Percentiles rank a stretch among this genome's conserved stretches.
Conservation (phyloP, 1,140 invertebrate species). For the Trinorchestia longiramus region DNA sequence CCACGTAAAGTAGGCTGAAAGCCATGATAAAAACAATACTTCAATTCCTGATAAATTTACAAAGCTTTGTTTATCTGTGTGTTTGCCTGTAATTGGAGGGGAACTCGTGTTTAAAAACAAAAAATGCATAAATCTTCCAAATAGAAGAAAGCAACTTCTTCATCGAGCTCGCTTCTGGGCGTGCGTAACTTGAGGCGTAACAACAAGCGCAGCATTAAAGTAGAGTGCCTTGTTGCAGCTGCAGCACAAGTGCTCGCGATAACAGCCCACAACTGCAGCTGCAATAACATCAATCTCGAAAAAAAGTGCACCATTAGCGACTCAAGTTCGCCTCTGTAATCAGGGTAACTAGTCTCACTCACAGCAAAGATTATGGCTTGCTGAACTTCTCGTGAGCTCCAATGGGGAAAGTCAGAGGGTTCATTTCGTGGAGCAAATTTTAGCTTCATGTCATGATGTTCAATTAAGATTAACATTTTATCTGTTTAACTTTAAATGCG, state of each 20-base stretch:
- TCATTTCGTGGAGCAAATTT: background rate
- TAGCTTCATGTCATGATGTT: background rate
- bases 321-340: background rate
- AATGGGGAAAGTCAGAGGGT: background rate
- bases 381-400: background rate
- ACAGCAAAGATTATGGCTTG: background rate
- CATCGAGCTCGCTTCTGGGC: background rate
- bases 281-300: background rate
- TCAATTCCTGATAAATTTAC: background rate
- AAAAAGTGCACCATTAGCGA: slow-evolving; percentile 8
- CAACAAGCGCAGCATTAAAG: slow-evolving; percentile 18
- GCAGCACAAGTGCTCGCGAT: slow-evolving; percentile 12
- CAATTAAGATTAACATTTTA: background rate
- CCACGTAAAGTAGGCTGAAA: background rate
- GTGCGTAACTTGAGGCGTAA: slow-evolving; percentile 20
- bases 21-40: background rate
- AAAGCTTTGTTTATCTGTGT: background rate
- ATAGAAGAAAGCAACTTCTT: background rate
- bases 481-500: background rate
- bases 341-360: background rate
- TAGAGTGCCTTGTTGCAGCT: background rate
- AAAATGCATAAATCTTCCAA: background rate
- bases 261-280: slow-evolving; percentile 10
- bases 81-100: background rate
- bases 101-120: background rate